Base-by-base conservation (phyloP, 2,797 vertebrate species). In the Cryptoprocta ferox region DNA sequence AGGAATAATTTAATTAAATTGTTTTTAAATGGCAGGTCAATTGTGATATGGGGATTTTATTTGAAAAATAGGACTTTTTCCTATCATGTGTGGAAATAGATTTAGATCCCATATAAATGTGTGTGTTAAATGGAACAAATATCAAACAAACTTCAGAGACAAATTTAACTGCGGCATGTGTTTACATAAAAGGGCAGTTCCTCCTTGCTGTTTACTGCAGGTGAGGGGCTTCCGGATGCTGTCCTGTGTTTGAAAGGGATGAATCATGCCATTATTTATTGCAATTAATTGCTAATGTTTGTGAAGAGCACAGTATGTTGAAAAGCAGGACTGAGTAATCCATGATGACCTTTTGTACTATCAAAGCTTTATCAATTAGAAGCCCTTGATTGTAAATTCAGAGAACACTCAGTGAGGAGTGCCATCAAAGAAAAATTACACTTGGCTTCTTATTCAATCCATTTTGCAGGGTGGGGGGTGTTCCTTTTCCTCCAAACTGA, bases 261-360 rank as follows among this genome's bases (percentile, higher is more conserved):
- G 95, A 97, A 89, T 96, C 0, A 85, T 96, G 80, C 50, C 81
- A 93, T 93, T 95, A 94, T 98, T 94, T 97, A 94, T 98, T 96
- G 75, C 56, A 70, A 3, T 71, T 98, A 96, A 98, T 98, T 97
- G 96, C 94, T 91, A 5, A 76, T 95, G 95, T 94, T 96, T 97
- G 94, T 93, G 91, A 97, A 97, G 71, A 95, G 90, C 89, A 80
- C 82, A 95, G 95, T 96, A 32, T 97, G 91, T 98, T 98, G 98
- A 94, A 98, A 95, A 98, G 94, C 94, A 97, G 81, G 88, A 71
- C 75, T 86, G 97, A 92, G 97, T 98, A 98, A 98, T 98, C 96
- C 92, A 9, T 6, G 61, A 45, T 98, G 98, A 98, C 86, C 91
- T 97, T 98, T 98, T 92, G 90, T 97, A 87, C 80, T 97, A 96